Percentiles rank a stretch among this genome's conserved stretches.
These are phyloP conservation scores for Micronisus gabar DNA, from an alignment of 2,113 vertebrate species.

Conservation along the genomic window DNA sequence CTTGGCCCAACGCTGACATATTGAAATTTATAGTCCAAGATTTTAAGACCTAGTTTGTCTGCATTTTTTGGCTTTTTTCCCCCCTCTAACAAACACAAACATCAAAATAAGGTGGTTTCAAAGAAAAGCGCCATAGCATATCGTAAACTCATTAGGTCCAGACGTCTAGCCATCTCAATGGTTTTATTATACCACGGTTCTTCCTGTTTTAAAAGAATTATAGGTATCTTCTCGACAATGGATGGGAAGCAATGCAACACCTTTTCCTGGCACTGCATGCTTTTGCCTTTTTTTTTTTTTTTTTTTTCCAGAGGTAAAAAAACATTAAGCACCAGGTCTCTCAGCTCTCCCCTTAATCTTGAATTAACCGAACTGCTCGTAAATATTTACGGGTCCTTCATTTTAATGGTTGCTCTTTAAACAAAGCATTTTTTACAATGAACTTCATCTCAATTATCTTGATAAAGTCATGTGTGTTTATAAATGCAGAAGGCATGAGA, in stretches of 20 bases:
- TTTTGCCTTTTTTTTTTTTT: background rate
- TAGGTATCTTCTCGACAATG: constrained; percentile 83
- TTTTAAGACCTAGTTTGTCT: constrained; percentile 81
- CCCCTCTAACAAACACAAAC: constrained; percentile 87
- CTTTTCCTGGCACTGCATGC: constrained; percentile 73
- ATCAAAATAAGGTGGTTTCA: constrained; percentile 89
- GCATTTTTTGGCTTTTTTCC: constrained; percentile 80
- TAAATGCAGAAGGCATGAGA: background rate
- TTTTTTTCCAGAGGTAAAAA: background rate
- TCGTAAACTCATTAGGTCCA: constrained; percentile 99
- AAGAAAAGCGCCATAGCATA: constrained; percentile 86
- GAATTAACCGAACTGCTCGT: constrained; percentile 40
- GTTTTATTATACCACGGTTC: constrained; percentile 92
- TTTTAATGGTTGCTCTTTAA: constrained; percentile 58
- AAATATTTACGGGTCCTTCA: constrained; percentile 61
- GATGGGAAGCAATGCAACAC: constrained; percentile 83
- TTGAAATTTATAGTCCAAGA: constrained; percentile 76
- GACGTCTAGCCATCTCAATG: constrained; percentile 96
- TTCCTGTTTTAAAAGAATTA: constrained; percentile 97
- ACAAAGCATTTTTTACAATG: constrained; percentile 72
- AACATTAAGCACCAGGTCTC: constrained; percentile 10
- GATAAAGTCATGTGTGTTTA: constrained; percentile 53
- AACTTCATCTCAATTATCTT: constrained; percentile 78
- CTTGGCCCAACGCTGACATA: constrained; percentile 44
- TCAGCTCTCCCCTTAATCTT: constrained; percentile 12